Evolutionary conservation across 2,888 invertebrate species (phyloP), one percentile per base, ranked within the genome.

Genomic region (Bugula neritina): DNA sequence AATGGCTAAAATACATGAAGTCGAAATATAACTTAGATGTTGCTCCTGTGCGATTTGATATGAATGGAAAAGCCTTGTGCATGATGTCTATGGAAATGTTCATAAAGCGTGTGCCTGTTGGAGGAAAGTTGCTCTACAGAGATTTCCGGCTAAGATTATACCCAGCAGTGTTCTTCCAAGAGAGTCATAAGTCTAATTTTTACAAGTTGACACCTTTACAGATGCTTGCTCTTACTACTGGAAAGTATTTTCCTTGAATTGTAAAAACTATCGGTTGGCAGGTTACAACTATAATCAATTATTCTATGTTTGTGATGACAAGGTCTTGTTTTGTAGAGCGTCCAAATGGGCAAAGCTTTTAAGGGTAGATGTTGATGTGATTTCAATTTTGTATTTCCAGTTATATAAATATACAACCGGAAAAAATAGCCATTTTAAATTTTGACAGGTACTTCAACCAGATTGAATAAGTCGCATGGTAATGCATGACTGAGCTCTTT

Each of bases 21-120:
- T 81, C 85, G 0, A 84, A 86, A 2, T 93, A 94, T 85, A 88
- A 92, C 76, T 93, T 94, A 86, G 90, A 91, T 78, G 91, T 95
- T 82, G 93, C 94, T 82, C 90, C 92, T 89, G 93, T 94, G 81
- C 90, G 92, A 86, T 95, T 95, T 84, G 93, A 93, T 87, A 94
- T 95, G 94, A 95, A 95, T 84, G 95, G 94, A 88, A 91, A 91
- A 83, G 91, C 90, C 0, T 84, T 91, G 2, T 91, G 91, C 76
- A 87, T 91, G 72, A 91, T 91, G 91, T 88, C 88, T n/a, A 86
- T 88, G 17, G 89, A 89, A 71, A 91, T 91, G 91, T 91, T 90
- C 84, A 86, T 89, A 0, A 87, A 87, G 74, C 84, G 91, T 58
- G 91, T 90, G 52, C 91, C 91, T 0, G 82, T 88, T 0, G 89